These are phyloP conservation scores for Nilaparvata lugens DNA, from an alignment of 1,140 invertebrate species.

Conservation along the genomic window DNA sequence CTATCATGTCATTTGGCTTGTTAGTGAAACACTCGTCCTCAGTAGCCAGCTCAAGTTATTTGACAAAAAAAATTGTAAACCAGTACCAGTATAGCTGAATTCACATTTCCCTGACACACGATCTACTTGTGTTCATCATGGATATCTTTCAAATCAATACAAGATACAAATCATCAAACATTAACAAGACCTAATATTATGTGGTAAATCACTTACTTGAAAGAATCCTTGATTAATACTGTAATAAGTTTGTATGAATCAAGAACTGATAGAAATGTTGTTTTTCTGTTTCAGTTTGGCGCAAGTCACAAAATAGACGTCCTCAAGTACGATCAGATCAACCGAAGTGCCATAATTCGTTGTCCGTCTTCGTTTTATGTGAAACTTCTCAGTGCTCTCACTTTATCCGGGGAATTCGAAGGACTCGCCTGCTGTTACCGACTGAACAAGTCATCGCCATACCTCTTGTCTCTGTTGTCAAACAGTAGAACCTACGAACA, in stretches of 20 bases:
- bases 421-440: constrained; percentile 42
- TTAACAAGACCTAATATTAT: too few relatives aligned
- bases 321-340: constrained; percentile 42
- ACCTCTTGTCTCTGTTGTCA: constrained; percentile 33
- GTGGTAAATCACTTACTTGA: neutral
- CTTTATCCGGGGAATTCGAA: constrained; percentile 43
- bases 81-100: too few relatives aligned
- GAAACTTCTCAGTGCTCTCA: constrained; percentile 45
- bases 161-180: too few relatives aligned
- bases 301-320: constrained; percentile 43
- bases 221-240: neutral
- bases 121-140: too few relatives aligned
- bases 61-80: too few relatives aligned
- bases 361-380: constrained; percentile 44
- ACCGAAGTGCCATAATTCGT: constrained; percentile 42
- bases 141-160: too few relatives aligned
- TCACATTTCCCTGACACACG: too few relatives aligned
- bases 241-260: neutral
- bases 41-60: too few relatives aligned
- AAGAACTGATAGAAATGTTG: neutral
- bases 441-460: constrained; percentile 42
- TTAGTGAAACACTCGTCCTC: too few relatives aligned
- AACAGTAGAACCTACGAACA: constrained; percentile 35
- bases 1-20: too few relatives aligned
- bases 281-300: constrained; percentile 33